phyloP scores from a whole-genome alignment of 2,888 invertebrate species.

The Lasioglossum vierecki region DNA sequence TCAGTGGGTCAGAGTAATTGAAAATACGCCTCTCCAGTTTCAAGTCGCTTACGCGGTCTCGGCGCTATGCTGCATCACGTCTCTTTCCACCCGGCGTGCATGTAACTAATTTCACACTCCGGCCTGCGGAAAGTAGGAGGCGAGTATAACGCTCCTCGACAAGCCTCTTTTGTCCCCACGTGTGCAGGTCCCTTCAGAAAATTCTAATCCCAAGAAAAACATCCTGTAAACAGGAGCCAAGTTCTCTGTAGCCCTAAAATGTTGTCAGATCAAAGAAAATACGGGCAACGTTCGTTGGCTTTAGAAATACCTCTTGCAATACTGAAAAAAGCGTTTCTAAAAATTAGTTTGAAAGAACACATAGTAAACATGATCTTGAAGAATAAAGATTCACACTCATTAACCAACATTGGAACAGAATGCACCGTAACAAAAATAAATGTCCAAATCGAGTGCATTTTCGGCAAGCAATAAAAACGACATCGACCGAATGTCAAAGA shows the following conservation, averaged over 20 bases:
- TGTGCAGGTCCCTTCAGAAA: conserved; percentile 26
- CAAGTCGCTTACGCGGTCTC: conserved; percentile 33
- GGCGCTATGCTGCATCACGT: conserved; percentile 54
- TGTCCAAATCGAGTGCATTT: not conserved
- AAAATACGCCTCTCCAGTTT: conserved; percentile 29
- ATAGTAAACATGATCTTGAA: too few relatives aligned
- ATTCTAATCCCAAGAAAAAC: conserved; percentile 14
- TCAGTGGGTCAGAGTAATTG: conserved; percentile 53
- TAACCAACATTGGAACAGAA: not conserved
- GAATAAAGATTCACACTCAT: not conserved
- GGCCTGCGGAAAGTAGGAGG: conserved; percentile 40
- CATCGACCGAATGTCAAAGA: not conserved
- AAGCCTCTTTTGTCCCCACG: conserved; percentile 44
- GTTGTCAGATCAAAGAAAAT: too few relatives aligned
- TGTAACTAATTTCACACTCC: conserved; percentile 56
- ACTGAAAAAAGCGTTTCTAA: too few relatives aligned
- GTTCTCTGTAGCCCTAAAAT: too few relatives aligned
- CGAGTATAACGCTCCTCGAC: conserved; percentile 38
- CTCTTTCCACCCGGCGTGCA: conserved; percentile 32
- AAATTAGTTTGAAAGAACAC: not conserved
- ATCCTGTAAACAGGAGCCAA: too few relatives aligned
- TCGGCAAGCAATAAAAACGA: not conserved
- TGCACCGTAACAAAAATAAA: not conserved
- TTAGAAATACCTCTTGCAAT: too few relatives aligned
- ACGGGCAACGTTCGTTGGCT: too few relatives aligned